Percentiles rank a stretch among this genome's conserved stretches.
phyloP scores from a whole-genome alignment of 2,797 vertebrate genomes.

The Lutjanus argentimaculatus region DNA sequence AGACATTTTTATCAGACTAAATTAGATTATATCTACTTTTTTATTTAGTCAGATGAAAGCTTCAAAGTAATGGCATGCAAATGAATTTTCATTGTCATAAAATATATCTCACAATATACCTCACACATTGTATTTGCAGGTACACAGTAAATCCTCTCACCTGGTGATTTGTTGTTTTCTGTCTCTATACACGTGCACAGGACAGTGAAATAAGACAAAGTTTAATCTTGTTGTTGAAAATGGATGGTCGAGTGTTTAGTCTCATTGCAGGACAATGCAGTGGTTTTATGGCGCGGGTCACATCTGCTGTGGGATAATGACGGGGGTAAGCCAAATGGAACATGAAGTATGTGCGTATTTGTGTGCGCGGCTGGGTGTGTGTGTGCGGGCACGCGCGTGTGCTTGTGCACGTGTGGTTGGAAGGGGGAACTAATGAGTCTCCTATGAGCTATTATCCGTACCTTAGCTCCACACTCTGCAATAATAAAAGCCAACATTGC shows the following conservation, averaged over 20 bases:
- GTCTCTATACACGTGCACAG: background rate
- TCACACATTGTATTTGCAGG: background rate
- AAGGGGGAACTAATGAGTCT: slow-evolving; percentile 79
- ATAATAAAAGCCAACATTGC: slow-evolving; percentile 76
- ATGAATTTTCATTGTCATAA: background rate
- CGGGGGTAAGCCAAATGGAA: slow-evolving; percentile 83
- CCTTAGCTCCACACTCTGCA: slow-evolving; percentile 69
- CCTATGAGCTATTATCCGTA: slow-evolving; percentile 80
- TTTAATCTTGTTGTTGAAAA: slow-evolving; percentile 44
- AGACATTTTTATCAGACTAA: background rate
- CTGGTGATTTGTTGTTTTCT: background rate
- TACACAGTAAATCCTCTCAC: background rate
- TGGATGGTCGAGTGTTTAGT: slow-evolving; percentile 35
- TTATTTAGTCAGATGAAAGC: background rate
- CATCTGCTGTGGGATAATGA: slow-evolving; percentile 85
- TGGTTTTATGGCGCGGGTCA: slow-evolving; percentile 81
- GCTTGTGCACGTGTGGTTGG: slow-evolving; percentile 33
- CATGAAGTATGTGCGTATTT: slow-evolving; percentile 60
- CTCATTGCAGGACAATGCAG: slow-evolving; percentile 71
- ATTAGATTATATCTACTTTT: background rate
- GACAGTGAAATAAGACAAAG: slow-evolving; percentile 23
- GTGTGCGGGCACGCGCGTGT: background rate
- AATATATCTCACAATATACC: background rate
- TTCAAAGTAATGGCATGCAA: background rate
- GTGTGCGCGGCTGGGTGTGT: slow-evolving; percentile 22